phyloP scores from a whole-genome alignment of 2,113 vertebrate species.

The Silurus glanis region DNA sequence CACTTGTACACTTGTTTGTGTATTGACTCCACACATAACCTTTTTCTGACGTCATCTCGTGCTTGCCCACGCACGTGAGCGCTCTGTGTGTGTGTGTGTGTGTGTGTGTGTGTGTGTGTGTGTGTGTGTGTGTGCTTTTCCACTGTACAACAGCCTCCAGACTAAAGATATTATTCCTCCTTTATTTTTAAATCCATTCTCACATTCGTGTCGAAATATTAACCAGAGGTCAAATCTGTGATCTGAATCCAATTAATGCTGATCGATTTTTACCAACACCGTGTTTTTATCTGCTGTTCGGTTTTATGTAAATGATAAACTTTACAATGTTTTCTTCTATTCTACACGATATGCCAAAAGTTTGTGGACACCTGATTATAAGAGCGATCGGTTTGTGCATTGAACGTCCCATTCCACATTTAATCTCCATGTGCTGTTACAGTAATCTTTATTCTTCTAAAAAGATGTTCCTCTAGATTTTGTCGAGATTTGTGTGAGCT shows the following conservation, averaged over 20 bases:
- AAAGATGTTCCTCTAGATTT: no score
- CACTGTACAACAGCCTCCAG: background rate
- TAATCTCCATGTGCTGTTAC: no score
- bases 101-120: constrained; percentile 14
- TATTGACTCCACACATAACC: constrained; percentile 20
- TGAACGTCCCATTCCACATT: no score
- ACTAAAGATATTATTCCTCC: background rate
- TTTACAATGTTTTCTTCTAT: no score
- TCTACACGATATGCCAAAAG: no score
- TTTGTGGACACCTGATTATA: no score
- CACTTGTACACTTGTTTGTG: constrained; percentile 11
- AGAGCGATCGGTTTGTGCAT: no score
- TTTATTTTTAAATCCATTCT: background rate
- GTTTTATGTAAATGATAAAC: no score
- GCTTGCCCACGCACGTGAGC: background rate
- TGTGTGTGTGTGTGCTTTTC: background rate
- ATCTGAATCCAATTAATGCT: background rate
- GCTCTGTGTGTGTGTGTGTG: background rate
- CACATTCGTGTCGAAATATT: background rate
- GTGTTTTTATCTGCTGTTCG: no score
- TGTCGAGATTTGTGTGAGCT: no score
- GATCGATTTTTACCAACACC: no score
- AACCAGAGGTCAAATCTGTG: background rate
- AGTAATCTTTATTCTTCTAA: no score
- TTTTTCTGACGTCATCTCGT: constrained; percentile 23